phyloP scores from a whole-genome alignment of 2,113 vertebrate genomes.

The Pterocles orientalis region DNA sequence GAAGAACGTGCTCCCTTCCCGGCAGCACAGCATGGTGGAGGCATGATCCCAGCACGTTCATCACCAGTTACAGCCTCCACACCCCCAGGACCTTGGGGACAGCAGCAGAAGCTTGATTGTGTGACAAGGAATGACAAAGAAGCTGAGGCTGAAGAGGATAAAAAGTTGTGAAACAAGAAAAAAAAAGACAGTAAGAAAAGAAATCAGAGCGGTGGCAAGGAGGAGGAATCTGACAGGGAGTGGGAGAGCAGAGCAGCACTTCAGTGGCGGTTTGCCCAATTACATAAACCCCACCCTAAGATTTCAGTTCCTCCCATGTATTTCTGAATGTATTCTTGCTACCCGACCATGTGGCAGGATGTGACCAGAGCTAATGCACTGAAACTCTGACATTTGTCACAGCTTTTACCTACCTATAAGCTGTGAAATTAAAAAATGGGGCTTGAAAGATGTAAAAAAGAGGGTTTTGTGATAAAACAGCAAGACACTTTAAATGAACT shows the following conservation, averaged over 20 bases:
- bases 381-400: not conserved
- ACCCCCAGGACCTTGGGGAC: not conserved
- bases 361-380: not conserved
- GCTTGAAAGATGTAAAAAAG: not conserved
- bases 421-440: not conserved
- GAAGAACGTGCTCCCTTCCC: not conserved
- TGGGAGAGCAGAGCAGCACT: not conserved
- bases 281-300: not conserved
- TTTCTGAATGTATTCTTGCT: not conserved
- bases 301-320: conserved; percentile 30
- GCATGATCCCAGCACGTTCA: fast-evolving
- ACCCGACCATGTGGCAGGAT: not conserved
- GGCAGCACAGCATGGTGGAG: not conserved
- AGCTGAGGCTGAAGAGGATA: not conserved
- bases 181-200: not conserved
- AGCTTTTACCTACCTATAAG: not conserved
- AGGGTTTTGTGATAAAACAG: not conserved
- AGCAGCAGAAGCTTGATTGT: not conserved
- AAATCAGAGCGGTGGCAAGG: not conserved
- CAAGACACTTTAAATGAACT: not conserved
- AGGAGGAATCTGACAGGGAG: not conserved
- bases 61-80: not conserved
- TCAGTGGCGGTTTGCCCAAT: not conserved
- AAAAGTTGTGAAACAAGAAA: not conserved
- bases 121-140: not conserved